Evolutionary conservation across 2,888 invertebrate genomes (phyloP), one percentile per base, ranked within the genome.

Genomic region (Erpobdella octoculata): DNA sequence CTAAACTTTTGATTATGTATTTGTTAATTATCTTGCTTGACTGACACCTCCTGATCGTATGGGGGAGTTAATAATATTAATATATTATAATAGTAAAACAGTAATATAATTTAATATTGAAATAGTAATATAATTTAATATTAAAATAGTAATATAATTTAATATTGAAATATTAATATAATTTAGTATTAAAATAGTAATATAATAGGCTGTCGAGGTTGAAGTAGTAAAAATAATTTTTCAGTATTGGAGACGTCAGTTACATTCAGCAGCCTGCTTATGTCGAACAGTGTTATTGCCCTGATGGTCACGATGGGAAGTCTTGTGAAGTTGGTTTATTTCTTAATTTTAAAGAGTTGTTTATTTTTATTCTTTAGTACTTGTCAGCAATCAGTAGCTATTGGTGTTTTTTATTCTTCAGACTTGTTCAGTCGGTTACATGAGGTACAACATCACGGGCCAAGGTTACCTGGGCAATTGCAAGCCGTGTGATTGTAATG

Each of bases 401-500:
- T 1, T 2, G 18, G 5, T n/a, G 21, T 5, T 28, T 62, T n/a
- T 72, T 1, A 35, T 12, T 48, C 59, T 62, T 8, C 65, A 77
- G 77, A 71, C 68, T 9, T 77, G 77, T 72, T 74, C 75, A 3
- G 5, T 64, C 25, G 77, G 77, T 9, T 77, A 75, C 72, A 73
- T 59, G 61, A 31, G 75, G 33, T 38, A 33, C 12, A 66, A 74
- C 89, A 89, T 78, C 90, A 73, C 37, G 5, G n/a, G 21, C 2
- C 74, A 75, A 3, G 66, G 37, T 6, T 76, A 71, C 67, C 73
- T 74, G 46, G 75, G 76, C n/a, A 21, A 66, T 31, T 79, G 95
- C 80, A 85, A 85, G 77, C 87, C 88, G 0, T 96, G 96, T 82
- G 87, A 87, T 37, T 96, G 96, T 81, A 89, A 89, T 67, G 92